Percentiles rank a stretch among this genome's conserved stretches.
These are phyloP conservation scores for Etheostoma nigrum DNA, from an alignment of 2,797 vertebrate species.

Conservation along the genomic window DNA sequence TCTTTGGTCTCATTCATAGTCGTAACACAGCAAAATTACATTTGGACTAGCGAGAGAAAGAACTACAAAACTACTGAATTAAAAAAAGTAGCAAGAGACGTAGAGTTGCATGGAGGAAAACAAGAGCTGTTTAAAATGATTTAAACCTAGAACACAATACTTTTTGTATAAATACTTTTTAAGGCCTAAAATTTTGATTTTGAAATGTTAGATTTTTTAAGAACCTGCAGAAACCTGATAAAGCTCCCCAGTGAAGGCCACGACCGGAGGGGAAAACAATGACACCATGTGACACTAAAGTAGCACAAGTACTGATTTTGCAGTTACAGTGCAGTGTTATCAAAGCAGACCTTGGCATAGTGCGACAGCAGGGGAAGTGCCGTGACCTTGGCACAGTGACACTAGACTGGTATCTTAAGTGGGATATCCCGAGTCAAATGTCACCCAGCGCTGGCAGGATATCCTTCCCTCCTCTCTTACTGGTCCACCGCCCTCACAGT, in stretches of 20 bases:
- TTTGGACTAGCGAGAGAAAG: too few species aligned
- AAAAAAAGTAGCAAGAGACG: too few species aligned
- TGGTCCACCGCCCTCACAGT: constrained; percentile 16
- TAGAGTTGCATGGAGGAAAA: too few species aligned
- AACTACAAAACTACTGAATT: too few species aligned
- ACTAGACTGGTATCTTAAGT: constrained; percentile 55
- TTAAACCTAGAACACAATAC: too few species aligned
- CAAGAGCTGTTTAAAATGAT: too few species aligned
- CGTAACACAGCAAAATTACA: too few species aligned
- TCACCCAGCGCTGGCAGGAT: constrained; percentile 72
- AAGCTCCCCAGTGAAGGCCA: constrained; percentile 19
- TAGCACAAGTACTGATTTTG: constrained; percentile 4
- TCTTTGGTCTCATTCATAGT: too few species aligned
- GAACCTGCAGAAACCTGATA: not conserved
- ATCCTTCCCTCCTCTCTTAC: constrained; percentile 69
- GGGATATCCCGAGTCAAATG: constrained; percentile 81
- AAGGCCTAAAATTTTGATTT: too few species aligned
- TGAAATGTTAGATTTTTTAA: too few species aligned
- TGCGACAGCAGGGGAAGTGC: constrained; percentile 45
- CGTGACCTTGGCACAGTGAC: constrained; percentile 55
- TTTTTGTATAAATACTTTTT: too few species aligned
- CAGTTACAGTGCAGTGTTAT: constrained; percentile 22
- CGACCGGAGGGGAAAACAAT: constrained; percentile 29
- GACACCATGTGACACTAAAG: constrained; percentile 27
- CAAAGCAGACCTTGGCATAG: constrained; percentile 46